Percentiles rank a stretch among this genome's conserved stretches.
Evolutionary conservation across 1,140 invertebrate species (phyloP).

Genomic region (Drosophila mojavensis): DNA sequence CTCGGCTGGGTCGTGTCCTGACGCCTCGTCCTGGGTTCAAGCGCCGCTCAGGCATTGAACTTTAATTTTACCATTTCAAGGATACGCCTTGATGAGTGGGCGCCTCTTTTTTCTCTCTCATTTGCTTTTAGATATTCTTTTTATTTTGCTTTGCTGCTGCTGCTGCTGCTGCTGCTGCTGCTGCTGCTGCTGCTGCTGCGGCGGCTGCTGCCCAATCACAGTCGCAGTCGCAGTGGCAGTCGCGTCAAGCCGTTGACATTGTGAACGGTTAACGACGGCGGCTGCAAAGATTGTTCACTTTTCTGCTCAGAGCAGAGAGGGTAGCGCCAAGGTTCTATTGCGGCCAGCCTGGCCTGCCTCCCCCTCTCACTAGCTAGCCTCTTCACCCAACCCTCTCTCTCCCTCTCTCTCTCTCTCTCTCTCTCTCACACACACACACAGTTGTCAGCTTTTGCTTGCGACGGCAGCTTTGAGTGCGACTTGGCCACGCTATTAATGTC

Average conservation of each 20-base stretch:
- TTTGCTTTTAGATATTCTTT: too few relatives aligned
- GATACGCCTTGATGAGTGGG: slow-evolving; percentile 58
- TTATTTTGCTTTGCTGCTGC: too few relatives aligned
- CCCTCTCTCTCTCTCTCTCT: not conserved
- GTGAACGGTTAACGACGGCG: slow-evolving; percentile 64
- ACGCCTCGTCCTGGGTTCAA: slow-evolving; percentile 53
- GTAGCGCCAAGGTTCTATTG: slow-evolving; percentile 72
- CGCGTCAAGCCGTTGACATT: slow-evolving; percentile 71
- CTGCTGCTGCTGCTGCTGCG: too few relatives aligned
- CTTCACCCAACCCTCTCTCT: not conserved
- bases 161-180: not conserved
- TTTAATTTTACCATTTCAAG: slow-evolving; percentile 70
- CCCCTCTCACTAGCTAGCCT: not conserved
- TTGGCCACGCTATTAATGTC: slow-evolving; percentile 75
- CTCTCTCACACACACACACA: too few relatives aligned
- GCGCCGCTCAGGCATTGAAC: slow-evolving; percentile 75
- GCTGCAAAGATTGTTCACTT: slow-evolving; percentile 70
- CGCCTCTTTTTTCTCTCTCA: slow-evolving; percentile 18
- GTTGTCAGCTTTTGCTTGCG: slow-evolving; percentile 21
- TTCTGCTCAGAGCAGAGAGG: slow-evolving; percentile 56
- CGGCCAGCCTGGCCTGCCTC: slow-evolving; percentile 39
- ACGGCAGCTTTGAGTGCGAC: slow-evolving; percentile 32
- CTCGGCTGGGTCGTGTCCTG: slow-evolving; percentile 39
- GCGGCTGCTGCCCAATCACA: slow-evolving; percentile 27
- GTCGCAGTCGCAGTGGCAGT: not conserved